A percentile compares a stretch with the other conserved stretches of the same genome.
phyloP scores from a whole-genome alignment of 2,113 vertebrate genomes.

The Oreotrochilus melanogaster region DNA sequence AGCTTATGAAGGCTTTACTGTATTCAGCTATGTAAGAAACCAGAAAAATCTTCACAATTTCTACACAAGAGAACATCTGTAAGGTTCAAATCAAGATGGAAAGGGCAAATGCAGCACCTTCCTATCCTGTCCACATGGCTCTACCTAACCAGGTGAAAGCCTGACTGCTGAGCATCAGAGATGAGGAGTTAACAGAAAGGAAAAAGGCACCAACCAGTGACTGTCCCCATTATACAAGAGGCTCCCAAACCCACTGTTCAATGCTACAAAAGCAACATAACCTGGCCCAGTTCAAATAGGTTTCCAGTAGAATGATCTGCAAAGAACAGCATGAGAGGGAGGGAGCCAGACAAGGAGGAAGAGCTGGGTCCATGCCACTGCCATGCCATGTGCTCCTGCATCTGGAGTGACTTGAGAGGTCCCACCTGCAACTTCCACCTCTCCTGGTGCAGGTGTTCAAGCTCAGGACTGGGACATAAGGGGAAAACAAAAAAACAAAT shows the following conservation, averaged over 20 bases:
- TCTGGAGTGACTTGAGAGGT: not conserved
- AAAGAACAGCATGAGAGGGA: not conserved
- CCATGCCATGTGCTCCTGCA: not conserved
- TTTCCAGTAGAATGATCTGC: not conserved
- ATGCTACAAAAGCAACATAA: not conserved
- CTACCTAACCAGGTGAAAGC: not conserved
- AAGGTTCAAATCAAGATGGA: slow-evolving; percentile 8
- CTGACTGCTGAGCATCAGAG: not conserved
- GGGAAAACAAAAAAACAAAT: not conserved
- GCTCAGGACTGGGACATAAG: not conserved
- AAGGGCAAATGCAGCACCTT: slow-evolving; percentile 28
- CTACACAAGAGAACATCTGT: not conserved
- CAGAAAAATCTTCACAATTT: not conserved
- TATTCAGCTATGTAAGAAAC: not conserved
- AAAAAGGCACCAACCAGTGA: not conserved
- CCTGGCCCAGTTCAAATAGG: not conserved
- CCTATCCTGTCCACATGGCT: not conserved
- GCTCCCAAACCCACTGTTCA: not conserved
- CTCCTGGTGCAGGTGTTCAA: not conserved
- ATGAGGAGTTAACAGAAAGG: not conserved
- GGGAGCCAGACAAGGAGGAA: not conserved
- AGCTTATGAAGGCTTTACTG: not conserved
- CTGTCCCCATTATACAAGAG: not conserved
- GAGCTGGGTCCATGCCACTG: not conserved
- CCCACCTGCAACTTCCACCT: not conserved